A percentile compares a stretch with the other conserved stretches of the same genome.
Evolutionary conservation across 92 coral and sea anemone genomes (phyloP).

Genomic region (Porites divaricata): DNA sequence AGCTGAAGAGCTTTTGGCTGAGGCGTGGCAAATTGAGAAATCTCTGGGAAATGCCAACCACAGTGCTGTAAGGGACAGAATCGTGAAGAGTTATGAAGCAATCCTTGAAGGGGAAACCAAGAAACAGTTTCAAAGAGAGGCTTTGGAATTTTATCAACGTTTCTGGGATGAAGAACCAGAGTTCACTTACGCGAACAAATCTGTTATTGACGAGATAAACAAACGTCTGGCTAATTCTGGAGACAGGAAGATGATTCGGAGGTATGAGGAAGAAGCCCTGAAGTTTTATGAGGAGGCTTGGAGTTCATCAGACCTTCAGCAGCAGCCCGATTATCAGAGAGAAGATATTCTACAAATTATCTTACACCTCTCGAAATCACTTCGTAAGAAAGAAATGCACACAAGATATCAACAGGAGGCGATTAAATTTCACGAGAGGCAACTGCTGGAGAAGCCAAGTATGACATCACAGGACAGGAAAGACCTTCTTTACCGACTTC

Average conservation of each 20-base stretch:
- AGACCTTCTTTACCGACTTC: neutral
- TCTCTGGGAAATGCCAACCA: constrained; percentile 24
- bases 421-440: neutral
- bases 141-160: constrained; percentile 20
- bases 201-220: constrained; percentile 20
- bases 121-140: constrained; percentile 14
- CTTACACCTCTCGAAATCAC: neutral
- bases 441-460: neutral
- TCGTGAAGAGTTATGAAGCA: neutral
- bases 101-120: neutral
- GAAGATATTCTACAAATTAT: neutral
- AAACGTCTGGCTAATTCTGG: neutral
- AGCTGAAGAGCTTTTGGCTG: constrained; percentile 15
- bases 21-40: constrained; percentile 29
- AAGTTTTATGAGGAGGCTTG: constrained; percentile 25
- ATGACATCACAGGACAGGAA: constrained; percentile 3
- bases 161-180: constrained; percentile 11
- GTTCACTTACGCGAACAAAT: constrained; percentile 6
- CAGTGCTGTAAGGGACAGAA: constrained; percentile 16
- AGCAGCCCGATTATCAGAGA: neutral
- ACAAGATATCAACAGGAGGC: constrained; percentile 3
- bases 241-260: constrained; percentile 14
- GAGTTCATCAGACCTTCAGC: constrained; percentile 16
- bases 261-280: constrained; percentile 12
- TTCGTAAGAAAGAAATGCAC: constrained; percentile 15